phyloP scores from a whole-genome alignment of 2,888 invertebrate species.

The Petrolisthes cinctipes region DNA sequence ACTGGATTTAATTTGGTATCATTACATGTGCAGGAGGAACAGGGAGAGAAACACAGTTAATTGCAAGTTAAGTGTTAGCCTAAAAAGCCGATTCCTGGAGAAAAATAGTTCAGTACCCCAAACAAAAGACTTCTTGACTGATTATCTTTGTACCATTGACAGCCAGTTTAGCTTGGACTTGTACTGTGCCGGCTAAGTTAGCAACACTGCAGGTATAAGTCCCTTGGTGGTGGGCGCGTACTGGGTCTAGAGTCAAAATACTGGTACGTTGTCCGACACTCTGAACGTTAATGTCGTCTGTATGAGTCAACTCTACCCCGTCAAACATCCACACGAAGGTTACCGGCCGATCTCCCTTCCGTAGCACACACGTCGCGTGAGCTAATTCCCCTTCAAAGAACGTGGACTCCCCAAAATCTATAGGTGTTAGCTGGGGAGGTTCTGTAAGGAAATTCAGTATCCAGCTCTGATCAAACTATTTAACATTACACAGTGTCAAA shows the following conservation, averaged over 20 bases:
- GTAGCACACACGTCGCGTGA: constrained; percentile 62
- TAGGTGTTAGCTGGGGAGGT: constrained; percentile 56
- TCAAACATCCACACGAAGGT: constrained; percentile 70
- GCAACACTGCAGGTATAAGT: constrained; percentile 82
- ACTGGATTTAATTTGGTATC: constrained; percentile 12
- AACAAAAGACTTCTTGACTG: neutral
- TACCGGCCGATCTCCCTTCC: constrained; percentile 79
- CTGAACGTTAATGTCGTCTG: constrained; percentile 65
- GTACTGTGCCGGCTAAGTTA: constrained; percentile 71
- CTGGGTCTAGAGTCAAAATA: constrained; percentile 79
- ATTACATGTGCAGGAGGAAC: constrained; percentile 38
- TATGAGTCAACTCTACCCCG: constrained; percentile 68
- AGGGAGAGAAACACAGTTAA: constrained; percentile 40
- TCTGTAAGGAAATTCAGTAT: constrained; percentile 46
- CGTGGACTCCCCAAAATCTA: constrained; percentile 55
- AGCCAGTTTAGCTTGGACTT: constrained; percentile 39
- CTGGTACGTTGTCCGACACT: constrained; percentile 75
- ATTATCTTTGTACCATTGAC: constrained; percentile 60
- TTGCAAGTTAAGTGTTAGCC: neutral
- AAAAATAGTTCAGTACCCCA: neutral
- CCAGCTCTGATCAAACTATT: constrained; percentile 16
- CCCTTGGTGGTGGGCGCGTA: constrained; percentile 76
- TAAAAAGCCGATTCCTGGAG: constrained; percentile 14
- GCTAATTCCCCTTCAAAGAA: constrained; percentile 67
- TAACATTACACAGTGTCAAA: constrained; percentile 5